These are phyloP conservation scores for Phalloptychus januarius DNA, from an alignment of 2,797 vertebrate species.

Conservation along the genomic window DNA sequence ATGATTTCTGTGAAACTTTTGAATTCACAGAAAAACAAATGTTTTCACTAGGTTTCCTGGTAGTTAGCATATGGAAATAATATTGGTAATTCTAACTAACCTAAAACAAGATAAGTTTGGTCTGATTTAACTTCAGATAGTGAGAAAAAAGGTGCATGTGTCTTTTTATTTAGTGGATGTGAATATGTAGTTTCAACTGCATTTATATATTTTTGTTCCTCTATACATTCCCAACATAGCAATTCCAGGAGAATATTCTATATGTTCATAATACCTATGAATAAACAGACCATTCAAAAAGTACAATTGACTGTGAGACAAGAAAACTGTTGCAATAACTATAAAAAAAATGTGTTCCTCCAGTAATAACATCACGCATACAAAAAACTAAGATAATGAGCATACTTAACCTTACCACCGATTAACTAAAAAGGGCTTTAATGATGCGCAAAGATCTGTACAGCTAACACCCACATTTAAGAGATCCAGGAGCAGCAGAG, in stretches of 20 bases:
- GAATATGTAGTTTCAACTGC: too few species aligned
- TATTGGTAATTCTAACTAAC: too few species aligned
- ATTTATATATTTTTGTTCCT: neutral
- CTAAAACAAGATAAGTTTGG: too few species aligned
- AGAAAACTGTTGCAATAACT: neutral
- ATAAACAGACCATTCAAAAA: neutral
- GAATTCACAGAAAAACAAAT: too few species aligned
- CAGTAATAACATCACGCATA: slow-evolving; percentile 42
- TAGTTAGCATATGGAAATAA: too few species aligned
- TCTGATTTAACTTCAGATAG: too few species aligned
- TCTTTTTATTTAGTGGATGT: too few species aligned
- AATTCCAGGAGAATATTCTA: neutral
- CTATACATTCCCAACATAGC: neutral
- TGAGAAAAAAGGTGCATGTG: too few species aligned
- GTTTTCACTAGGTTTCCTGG: too few species aligned
- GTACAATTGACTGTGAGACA: neutral
- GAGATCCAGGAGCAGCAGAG: slow-evolving; percentile 67
- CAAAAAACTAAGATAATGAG: slow-evolving; percentile 53
- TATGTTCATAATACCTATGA: neutral
- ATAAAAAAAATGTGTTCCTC: slow-evolving; percentile 20
- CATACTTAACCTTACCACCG: slow-evolving; percentile 54
- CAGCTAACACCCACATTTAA: slow-evolving; percentile 69
- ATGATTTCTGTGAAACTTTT: too few species aligned
- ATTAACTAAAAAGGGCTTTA: slow-evolving; percentile 66
- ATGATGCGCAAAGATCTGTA: slow-evolving; percentile 62